Evolutionary conservation across 1,140 invertebrate species (phyloP), one percentile per base, ranked within the genome.

Genomic region (Bombus huntii): DNA sequence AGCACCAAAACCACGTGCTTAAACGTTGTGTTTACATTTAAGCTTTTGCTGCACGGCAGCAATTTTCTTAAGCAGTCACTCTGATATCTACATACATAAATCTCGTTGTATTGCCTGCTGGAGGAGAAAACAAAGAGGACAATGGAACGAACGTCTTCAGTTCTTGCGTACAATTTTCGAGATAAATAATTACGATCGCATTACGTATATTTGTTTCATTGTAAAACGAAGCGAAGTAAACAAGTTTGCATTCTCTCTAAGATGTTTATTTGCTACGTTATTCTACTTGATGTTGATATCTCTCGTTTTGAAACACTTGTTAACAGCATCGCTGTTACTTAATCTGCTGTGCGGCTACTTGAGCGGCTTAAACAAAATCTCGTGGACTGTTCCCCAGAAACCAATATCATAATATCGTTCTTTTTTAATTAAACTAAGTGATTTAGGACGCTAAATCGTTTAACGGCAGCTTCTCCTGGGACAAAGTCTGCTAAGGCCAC

Each of bases 21-120:
- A 75, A 75, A 66, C 57, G n/a, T 37, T 18, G 39, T 80, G 72
- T 74, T 83, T 83, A n/a, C 47, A 28, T 83, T 83, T 66, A 68
- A 44, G 57, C 57, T 53, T 73, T 31, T n/a, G 39, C 62, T 44
- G 31, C 37, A 10, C 57, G 9, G 5, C 0, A 3, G 15, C 34
- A 22, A 47, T 37, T 81, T 62, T 62, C 28, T 62, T 72, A 59
- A 57, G 5, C 44, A 53, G 47, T 53, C 18, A 22, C 47, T 53
- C 47, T 53, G 47, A 53, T 53, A 53, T 6, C 47, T 53, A 53
- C 18, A 22, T 53, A 22, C 18, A 53, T 53, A 53, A 53, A 53
- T 53, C 18, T 53, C 47, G 47, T 22, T 53, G 15, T 53, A 53
- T 53, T 53, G 5, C 18, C 47, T 53, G 18, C 47, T 53, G 18